Evolutionary conservation across 2,888 invertebrate genomes (phyloP), one percentile per base, ranked within the genome.

Genomic region (Carcina quercana): DNA sequence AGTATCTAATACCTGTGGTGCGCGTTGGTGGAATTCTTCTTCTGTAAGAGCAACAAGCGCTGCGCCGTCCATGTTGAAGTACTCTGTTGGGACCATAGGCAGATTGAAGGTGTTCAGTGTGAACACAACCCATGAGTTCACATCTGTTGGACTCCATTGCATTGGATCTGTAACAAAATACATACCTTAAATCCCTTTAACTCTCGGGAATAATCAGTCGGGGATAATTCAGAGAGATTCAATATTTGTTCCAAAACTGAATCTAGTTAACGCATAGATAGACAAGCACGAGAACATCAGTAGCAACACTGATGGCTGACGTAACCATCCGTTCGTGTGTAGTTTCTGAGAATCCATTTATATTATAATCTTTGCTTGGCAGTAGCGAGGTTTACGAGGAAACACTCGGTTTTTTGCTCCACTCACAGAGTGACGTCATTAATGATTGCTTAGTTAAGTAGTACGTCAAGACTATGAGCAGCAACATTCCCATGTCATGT

Each of bases 81-180:
- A 90, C 48, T 91, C 89, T 37, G 91, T 84, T 13, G 88, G 87
- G 27, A 92, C 89, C 66, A 89, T 87, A 8, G 91, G 90, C 45
- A 94, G 75, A 49, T 90, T 88, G 69, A 91, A 92, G 67, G 95
- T 94, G 56, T 91, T 88, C 38, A 92, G 86, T 50, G 94, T 95
- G 89, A 93, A 95, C 66, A 91, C 88, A 38, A 96, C 87, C 97
- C 97, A 97, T 13, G 93, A 89, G 45, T 92, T 91, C 28, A 95
- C 96, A 65, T 97, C 93, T 37, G 89, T 87, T 10, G 89, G 83
- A 50, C 90, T 92, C 97, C 97, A 97, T 53, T 90, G 88, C 62
- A 89, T 87, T 43, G 97, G 96, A 88, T 97, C 97, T 97, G 79
- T 5, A 80, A 80, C 37, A 32, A 34, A 8, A 10, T 26, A 28